Evolutionary conservation across 2,888 invertebrate species (phyloP), one percentile per base, ranked within the genome.

Genomic region (Cryptus viduatorius): DNA sequence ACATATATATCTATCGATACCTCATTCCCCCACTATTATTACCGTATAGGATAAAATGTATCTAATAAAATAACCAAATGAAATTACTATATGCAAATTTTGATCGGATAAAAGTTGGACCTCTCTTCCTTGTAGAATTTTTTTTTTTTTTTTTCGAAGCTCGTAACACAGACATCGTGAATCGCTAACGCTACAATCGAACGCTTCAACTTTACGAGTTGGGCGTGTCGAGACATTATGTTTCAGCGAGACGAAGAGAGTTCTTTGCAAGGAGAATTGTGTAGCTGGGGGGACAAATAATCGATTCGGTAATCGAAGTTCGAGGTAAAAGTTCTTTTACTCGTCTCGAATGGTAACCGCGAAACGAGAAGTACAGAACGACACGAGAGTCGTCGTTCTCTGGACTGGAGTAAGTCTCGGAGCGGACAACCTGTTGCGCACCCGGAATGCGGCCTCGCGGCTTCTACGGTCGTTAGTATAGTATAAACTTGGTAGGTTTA

Each of bases 341-440:
- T 29, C 8, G 2, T 31, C 69, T 69, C 16, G 1, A 10, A n/a
- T 4, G 16, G n/a, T 29, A 53, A 53, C 44, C 16, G 10, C 10
- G 65, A 16, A 44, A 44, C 8, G 16, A 65, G 64, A 44, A 65
- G 42, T 10, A 8, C 31, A 12, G 48, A 24, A 44, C 16, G 48
- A 42, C 42, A 16, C 42, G 67, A 31, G 31, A 69, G 31, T 59
- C 24, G 67, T 72, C 50, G 14, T 48, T 44, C 46, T 31, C 46
- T 31, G 48, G 24, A 59, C 56, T 77, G 83, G 76, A 82, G 71
- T 65, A 7, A 71, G 59, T 59, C 24, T 46, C 61, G 75, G 69
- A 79, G 64, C 61, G 79, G 83, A 79, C 87, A 88, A 88, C 88
- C 87, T 88, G 88, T 88, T 88, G 88, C 87, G 29, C 84, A 59